Conservation (phyloP, 23 tunicate genomes). For the Halocynthia aurantium region DNA sequence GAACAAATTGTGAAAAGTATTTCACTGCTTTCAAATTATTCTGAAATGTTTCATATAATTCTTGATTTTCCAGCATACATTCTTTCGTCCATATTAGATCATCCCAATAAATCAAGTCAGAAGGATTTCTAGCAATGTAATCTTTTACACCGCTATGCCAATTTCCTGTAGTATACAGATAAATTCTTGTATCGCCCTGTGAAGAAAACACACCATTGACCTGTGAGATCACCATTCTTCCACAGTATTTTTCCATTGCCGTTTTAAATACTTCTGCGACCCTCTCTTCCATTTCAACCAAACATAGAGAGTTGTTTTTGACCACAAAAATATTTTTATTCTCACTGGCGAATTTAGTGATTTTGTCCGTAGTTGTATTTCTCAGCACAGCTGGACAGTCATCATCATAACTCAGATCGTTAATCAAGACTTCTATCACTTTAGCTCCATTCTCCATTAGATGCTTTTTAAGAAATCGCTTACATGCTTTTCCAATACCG, state of each 20-base stretch:
- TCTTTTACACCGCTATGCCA: constrained; percentile 14
- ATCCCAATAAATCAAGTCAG: constrained; percentile 12
- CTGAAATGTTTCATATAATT: not conserved
- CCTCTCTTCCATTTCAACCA: constrained; percentile 3
- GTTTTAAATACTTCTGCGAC: constrained; percentile 4
- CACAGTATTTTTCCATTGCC: not conserved
- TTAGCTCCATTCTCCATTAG: constrained; percentile 3
- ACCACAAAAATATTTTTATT: not conserved
- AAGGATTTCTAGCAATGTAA: constrained; percentile 15
- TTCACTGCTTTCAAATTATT: constrained; percentile 5
- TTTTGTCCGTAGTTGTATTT: not conserved
- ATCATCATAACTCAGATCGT: not conserved
- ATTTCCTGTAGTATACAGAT: constrained; percentile 13
- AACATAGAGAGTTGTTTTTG: constrained; percentile 8
- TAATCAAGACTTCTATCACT: not conserved
- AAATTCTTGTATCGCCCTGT: not conserved
- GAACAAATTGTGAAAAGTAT: constrained; percentile 2
- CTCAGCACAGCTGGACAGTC: constrained; percentile 15
- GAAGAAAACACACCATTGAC: not conserved
- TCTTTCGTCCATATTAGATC: constrained; percentile 7
- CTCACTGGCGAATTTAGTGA: not conserved
- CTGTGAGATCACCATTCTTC: not conserved
- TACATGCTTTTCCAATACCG: not conserved
- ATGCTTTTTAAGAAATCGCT: not conserved
- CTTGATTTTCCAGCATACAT: not conserved